Base-by-base conservation (phyloP, 2,113 vertebrate species). In the Austrofundulus limnaeus region DNA sequence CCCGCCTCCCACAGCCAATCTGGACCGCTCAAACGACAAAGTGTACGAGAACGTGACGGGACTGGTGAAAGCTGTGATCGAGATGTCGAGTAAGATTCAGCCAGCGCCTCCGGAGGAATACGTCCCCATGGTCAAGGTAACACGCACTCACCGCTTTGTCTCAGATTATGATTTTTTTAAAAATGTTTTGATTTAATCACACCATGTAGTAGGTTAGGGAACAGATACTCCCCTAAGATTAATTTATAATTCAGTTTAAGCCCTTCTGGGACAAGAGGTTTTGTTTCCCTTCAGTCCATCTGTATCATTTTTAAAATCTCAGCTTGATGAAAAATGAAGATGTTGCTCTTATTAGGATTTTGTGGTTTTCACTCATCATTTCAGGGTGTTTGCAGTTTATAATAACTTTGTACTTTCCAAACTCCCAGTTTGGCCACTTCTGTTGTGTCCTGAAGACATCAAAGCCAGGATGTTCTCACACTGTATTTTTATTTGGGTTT, bases 81-180 rank as follows among this genome's bases (percentile, higher is more conserved):
- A 99, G 79, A 99, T 99, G 97, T 99, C 97, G 25, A 98, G 97
- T 70, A 99, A 95, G 77, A 98, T 99, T 72, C 97, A 99, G 79
- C 97, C 97, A 0, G 97, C 97, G 1, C 94, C 97, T 0, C 97
- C 97, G 0, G 97, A 99, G 86, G 97, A 99, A 67, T 99, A 99
- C 0, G 95, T 99, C 12, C 97, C 97, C 23, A 99, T 99, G 97
- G 97, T 99, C 47, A 99, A 99, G 96, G 97, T 98, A 88, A 2
- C n/a, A 11, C 39, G 28, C 3, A 2, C 5, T 6, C 10, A 23
- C 41, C 19, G 38, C 16, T 7, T 19, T 7, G 1, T 0, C 0
- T 16, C 9, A 2, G 17, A 21, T 37, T 43, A 16, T 34, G 9
- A 10, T 21, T 23, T 11, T 15, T 34, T 5, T 34, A 9, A 8